A percentile compares a stretch with the other conserved stretches of the same genome.
Conservation (phyloP, 2,113 vertebrate species). For the Calyptomena viridis region DNA sequence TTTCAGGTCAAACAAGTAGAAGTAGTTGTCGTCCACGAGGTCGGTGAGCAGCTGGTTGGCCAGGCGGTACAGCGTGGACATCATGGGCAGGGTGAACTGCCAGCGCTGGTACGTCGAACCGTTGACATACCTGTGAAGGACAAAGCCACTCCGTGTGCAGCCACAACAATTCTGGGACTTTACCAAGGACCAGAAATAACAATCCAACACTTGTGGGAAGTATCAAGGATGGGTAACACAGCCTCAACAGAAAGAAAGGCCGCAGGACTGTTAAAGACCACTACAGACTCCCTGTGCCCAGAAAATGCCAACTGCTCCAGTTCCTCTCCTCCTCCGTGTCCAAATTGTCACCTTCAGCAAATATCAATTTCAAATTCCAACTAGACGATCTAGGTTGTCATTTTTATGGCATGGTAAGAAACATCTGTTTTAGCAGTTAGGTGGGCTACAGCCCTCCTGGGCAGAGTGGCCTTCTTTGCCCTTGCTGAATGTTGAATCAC, state of each 20-base stretch:
- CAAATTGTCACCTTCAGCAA: not conserved
- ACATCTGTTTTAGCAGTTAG: not conserved
- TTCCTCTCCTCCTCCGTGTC: not conserved
- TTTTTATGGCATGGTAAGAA: not conserved
- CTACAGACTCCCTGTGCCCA: not conserved
- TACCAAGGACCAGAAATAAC: not conserved
- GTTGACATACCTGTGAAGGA: conserved; percentile 85
- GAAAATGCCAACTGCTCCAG: not conserved
- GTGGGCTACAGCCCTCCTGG: not conserved
- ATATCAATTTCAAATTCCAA: not conserved
- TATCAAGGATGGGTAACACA: not conserved
- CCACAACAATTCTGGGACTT: not conserved
- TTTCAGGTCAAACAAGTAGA: conserved; percentile 97
- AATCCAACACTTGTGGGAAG: not conserved
- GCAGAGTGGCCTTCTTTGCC: not conserved
- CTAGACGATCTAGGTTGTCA: not conserved
- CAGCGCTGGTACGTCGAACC: conserved; percentile 96
- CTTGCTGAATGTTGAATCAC: not conserved
- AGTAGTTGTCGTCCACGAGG: conserved; percentile 96
- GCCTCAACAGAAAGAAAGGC: not conserved
- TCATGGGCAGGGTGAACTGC: conserved; percentile 98
- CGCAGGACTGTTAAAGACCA: not conserved
- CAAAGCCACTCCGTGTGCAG: not conserved
- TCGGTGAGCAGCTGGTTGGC: conserved; percentile 98
- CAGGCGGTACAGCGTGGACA: conserved; percentile 97